Evolutionary conservation across 1,140 invertebrate species (phyloP).

Genomic region (Leucophenga varia): DNA sequence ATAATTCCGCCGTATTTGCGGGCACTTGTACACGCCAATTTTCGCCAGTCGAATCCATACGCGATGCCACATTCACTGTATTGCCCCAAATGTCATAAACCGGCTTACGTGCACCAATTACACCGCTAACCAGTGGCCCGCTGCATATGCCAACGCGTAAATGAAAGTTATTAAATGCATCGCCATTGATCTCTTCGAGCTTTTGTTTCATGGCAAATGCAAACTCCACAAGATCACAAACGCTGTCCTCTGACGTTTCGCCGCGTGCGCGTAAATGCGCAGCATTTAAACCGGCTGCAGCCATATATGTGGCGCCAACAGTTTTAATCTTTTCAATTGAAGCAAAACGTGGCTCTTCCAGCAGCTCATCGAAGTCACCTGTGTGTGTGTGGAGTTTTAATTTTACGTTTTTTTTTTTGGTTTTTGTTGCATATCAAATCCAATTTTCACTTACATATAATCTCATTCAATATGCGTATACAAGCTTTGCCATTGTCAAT

Average conservation of each 20-base stretch:
- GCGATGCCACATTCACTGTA: conserved; percentile 92
- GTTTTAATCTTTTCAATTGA: conserved; percentile 99
- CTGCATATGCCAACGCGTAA: conserved; percentile 91
- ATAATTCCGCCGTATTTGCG: conserved; percentile 72
- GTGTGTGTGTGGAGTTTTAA: background rate
- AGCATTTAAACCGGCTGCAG: conserved; percentile 92
- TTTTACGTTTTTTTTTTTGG: too few relatives aligned
- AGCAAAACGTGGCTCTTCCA: conserved; percentile 86
- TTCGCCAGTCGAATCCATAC: conserved; percentile 89
- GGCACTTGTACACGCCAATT: conserved; percentile 88
- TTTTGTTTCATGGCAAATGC: conserved; percentile 88
- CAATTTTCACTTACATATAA: conserved; percentile 75
- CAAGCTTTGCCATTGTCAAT: conserved; percentile 97
- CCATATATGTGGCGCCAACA: conserved; percentile 97
- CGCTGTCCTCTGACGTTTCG: conserved; percentile 68
- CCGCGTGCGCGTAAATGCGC: conserved; percentile 63
- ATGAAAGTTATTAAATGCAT: conserved; percentile 97
- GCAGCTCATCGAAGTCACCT: conserved; percentile 84
- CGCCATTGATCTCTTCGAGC: conserved; percentile 89
- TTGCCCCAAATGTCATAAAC: conserved; percentile 99
- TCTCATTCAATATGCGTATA: conserved; percentile 96
- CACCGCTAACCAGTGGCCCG: conserved; percentile 93
- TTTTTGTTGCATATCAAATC: too few relatives aligned
- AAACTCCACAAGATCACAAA: conserved; percentile 89
- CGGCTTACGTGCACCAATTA: conserved; percentile 95